These are phyloP conservation scores for Oryzias curvinotus DNA, from an alignment of 2,113 vertebrate genomes.

Conservation along the genomic window DNA sequence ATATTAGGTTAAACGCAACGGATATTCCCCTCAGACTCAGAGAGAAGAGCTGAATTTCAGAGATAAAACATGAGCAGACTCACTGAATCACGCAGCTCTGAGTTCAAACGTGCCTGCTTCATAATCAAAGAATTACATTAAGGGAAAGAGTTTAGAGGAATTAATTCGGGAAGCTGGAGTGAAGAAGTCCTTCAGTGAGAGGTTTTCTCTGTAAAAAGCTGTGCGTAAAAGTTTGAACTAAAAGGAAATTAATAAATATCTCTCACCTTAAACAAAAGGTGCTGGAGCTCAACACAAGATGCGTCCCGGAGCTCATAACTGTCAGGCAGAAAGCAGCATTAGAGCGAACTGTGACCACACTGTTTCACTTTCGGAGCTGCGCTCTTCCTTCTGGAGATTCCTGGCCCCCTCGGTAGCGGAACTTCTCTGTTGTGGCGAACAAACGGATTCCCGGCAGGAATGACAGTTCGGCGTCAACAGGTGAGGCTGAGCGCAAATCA, in stretches of 20 bases:
- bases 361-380: slow-evolving; percentile 43
- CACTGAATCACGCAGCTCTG: too few relatives aligned
- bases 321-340: background rate
- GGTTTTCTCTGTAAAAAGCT: too few relatives aligned
- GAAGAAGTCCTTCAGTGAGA: too few relatives aligned
- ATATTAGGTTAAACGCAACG: slow-evolving; percentile 9
- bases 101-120: too few relatives aligned
- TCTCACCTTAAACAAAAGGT: slow-evolving; percentile 42
- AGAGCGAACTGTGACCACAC: background rate
- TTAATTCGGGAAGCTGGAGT: too few relatives aligned
- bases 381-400: background rate
- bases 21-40: background rate
- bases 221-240: background rate
- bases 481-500: slow-evolving; percentile 48
- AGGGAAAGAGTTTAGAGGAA: too few relatives aligned
- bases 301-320: slow-evolving; percentile 1
- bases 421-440: background rate
- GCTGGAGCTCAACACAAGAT: background rate
- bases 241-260: background rate
- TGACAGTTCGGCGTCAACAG: slow-evolving; percentile 56
- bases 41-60: slow-evolving; percentile 3
- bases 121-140: too few relatives aligned
- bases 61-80: slow-evolving; percentile 3
- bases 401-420: background rate
- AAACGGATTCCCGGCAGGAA: slow-evolving; percentile 3